phyloP scores from a whole-genome alignment of 2,113 vertebrate genomes.

The Mesitornis unicolor region DNA sequence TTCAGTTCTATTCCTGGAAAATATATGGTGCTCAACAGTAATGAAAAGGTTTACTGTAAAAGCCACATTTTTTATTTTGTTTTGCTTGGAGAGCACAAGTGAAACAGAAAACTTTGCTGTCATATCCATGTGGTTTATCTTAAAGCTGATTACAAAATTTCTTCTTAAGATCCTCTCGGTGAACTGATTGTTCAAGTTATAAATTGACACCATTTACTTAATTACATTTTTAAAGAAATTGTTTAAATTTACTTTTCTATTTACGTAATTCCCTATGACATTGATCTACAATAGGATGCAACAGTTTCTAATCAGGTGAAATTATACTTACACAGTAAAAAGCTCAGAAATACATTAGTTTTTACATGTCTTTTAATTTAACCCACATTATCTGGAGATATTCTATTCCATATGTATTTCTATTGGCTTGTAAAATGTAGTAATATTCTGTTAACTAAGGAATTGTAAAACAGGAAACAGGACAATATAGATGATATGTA shows the following conservation, averaged over 20 bases:
- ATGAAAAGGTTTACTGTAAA: background rate
- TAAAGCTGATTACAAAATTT: background rate
- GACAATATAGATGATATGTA: background rate
- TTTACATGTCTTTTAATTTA: background rate
- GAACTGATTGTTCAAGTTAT: background rate
- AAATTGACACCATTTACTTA: background rate
- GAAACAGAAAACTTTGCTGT: background rate
- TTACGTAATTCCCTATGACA: background rate
- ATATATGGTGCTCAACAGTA: background rate
- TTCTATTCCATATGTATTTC: background rate
- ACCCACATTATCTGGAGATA: background rate
- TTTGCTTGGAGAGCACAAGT: background rate
- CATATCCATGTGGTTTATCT: background rate
- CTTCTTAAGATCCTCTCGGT: background rate
- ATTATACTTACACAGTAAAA: background rate
- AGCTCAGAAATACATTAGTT: background rate
- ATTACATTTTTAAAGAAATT: background rate
- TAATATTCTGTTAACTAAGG: background rate
- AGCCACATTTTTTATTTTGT: background rate
- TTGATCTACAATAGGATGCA: background rate
- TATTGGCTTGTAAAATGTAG: background rate
- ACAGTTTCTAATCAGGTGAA: background rate
- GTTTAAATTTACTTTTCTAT: background rate
- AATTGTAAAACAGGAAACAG: background rate
- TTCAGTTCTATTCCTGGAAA: background rate